Percentiles rank a stretch among this genome's conserved stretches.
Evolutionary conservation across 2,888 invertebrate genomes (phyloP).

Genomic region (Thecophora atra): DNA sequence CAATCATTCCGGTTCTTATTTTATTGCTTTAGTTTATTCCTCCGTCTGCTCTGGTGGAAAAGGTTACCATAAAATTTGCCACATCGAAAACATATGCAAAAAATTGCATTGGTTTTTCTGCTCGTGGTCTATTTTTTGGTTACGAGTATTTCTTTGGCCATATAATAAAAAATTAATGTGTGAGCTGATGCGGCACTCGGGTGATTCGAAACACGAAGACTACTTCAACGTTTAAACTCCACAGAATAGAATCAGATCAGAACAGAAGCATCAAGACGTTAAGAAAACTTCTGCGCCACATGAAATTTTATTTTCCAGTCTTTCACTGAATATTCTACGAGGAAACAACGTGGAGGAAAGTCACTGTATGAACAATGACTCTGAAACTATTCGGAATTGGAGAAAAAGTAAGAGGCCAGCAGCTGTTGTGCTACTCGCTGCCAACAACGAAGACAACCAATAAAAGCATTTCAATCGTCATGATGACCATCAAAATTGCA

Average conservation of each 20-base stretch:
- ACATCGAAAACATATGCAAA: conserved; percentile 15
- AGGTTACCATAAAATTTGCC: conserved; percentile 7
- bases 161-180: background rate
- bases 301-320: conserved; percentile 8
- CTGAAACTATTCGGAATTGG: background rate
- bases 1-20: conserved; percentile 6
- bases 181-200: no score
- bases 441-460: background rate
- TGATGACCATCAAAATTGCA: conserved; percentile 12
- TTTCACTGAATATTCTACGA: background rate
- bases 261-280: background rate
- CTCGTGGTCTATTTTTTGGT: background rate
- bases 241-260: no score
- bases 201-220: no score
- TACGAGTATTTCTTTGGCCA: no score
- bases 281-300: conserved; percentile 6
- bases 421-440: background rate
- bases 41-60: background rate
- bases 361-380: no score
- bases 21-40: conserved; percentile 20
- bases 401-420: background rate
- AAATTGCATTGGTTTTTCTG: background rate
- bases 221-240: no score
- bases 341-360: background rate
- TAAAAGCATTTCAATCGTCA: conserved; percentile 1